Percentiles rank a stretch among this genome's conserved stretches.
These are phyloP conservation scores for Carposina sasakii DNA, from an alignment of 1,140 invertebrate species.

Conservation along the genomic window DNA sequence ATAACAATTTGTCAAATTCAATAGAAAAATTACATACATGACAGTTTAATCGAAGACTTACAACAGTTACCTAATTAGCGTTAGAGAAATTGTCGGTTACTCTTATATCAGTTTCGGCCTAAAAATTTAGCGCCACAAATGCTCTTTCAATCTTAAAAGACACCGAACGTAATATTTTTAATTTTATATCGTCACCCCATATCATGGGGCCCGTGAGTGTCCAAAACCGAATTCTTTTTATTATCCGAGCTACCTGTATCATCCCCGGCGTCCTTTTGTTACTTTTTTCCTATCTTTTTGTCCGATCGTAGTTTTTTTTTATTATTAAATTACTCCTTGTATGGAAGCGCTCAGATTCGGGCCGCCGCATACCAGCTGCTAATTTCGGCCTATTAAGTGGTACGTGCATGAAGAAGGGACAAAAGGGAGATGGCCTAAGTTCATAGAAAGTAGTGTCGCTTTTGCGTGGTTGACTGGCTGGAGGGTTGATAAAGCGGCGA, in stretches of 20 bases:
- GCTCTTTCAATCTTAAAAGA: too few relatives aligned
- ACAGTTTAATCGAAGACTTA: too few relatives aligned
- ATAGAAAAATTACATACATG: too few relatives aligned
- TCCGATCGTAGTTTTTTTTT: slow-evolving; percentile 40
- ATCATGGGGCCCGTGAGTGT: too few relatives aligned
- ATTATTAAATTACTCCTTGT: slow-evolving; percentile 55
- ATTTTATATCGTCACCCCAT: slow-evolving; percentile 17
- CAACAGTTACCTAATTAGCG: too few relatives aligned
- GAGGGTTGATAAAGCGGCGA: neutral
- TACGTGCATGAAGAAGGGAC: slow-evolving; percentile 22
- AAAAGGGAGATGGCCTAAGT: slow-evolving; percentile 12
- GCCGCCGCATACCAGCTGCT: slow-evolving; percentile 57
- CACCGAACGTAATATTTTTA: too few relatives aligned
- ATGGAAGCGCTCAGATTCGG: slow-evolving; percentile 57
- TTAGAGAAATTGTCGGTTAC: too few relatives aligned
- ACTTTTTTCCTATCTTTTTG: slow-evolving; percentile 43
- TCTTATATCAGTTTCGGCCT: too few relatives aligned
- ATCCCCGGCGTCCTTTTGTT: slow-evolving; percentile 50
- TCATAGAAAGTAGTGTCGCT: neutral
- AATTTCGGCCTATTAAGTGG: slow-evolving; percentile 50
- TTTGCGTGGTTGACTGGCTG: neutral
- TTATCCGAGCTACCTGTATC: slow-evolving; percentile 57
- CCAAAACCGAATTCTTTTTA: slow-evolving; percentile 21
- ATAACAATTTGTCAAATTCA: too few relatives aligned
- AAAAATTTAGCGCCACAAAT: too few relatives aligned